Conservation (phyloP, 2,113 vertebrate species). For the Dermatemys mawii region DNA sequence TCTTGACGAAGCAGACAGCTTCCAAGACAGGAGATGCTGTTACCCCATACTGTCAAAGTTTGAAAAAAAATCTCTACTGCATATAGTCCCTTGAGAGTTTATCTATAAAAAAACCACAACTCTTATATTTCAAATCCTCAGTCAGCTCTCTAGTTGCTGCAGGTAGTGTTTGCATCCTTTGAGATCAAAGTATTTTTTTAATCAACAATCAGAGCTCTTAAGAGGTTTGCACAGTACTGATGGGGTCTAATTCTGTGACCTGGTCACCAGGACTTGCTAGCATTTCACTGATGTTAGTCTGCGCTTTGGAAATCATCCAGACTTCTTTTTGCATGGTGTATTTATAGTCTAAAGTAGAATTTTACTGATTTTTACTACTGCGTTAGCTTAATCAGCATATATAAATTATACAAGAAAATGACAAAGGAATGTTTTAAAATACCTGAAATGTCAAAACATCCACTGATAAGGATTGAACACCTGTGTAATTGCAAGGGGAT, state of each 20-base stretch:
- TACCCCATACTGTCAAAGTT: not conserved
- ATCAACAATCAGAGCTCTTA: not conserved
- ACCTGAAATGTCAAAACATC: not conserved
- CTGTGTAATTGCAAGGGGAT: not conserved
- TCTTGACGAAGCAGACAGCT: not conserved
- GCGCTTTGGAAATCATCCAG: not conserved
- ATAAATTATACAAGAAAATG: not conserved
- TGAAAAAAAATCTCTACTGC: not conserved
- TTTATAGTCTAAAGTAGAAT: not conserved
- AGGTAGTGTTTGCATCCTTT: not conserved
- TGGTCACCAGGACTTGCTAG: not conserved
- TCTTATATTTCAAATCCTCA: not conserved
- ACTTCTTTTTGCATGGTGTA: not conserved
- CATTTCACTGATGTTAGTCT: not conserved
- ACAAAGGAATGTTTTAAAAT: not conserved
- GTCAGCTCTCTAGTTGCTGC: not conserved
- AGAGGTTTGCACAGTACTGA: not conserved
- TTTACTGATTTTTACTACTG: not conserved
- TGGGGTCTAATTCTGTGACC: not conserved
- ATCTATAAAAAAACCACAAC: not conserved
- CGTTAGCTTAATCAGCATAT: not conserved
- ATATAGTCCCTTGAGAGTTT: not conserved
- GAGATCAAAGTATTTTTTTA: not conserved
- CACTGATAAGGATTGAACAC: not conserved
- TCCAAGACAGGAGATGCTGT: fast-evolving